These are phyloP conservation scores for Hypothenemus hampei DNA, from an alignment of 1,140 invertebrate genomes.

Conservation along the genomic window DNA sequence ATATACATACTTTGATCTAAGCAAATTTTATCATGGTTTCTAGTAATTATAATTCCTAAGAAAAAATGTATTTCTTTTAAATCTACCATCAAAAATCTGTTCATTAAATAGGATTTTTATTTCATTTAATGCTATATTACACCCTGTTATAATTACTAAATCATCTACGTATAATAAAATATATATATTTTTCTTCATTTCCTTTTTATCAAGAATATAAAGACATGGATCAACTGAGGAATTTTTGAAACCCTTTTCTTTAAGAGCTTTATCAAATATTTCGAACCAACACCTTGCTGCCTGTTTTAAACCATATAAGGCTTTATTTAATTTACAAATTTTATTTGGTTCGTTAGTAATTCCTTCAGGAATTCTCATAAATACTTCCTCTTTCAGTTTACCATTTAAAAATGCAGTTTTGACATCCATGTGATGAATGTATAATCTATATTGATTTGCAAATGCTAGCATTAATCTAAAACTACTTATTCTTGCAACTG, in stretches of 20 bases:
- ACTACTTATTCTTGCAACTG: conserved; percentile 27
- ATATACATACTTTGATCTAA: conserved; percentile 12
- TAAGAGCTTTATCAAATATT: conserved; percentile 34
- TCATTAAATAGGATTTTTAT: conserved; percentile 11
- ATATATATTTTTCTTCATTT: conserved; percentile 28
- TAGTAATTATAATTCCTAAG: conserved; percentile 4
- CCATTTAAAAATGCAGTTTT: conserved; percentile 44
- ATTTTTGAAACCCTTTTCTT: conserved; percentile 35
- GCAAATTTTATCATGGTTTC: conserved; percentile 1
- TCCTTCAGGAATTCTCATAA: conserved; percentile 43
- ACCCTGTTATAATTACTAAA: conserved; percentile 29
- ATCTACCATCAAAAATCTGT: conserved; percentile 11
- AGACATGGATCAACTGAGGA: conserved; percentile 36
- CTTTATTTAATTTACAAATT: conserved; percentile 42
- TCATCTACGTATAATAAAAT: conserved; percentile 36
- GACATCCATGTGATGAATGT: conserved; percentile 43
- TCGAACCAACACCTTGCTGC: conserved; percentile 40
- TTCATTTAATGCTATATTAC: conserved; percentile 19
- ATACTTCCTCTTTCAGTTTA: conserved; percentile 43
- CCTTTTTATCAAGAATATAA: conserved; percentile 33
- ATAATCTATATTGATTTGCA: conserved; percentile 45
- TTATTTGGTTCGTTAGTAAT: conserved; percentile 25
- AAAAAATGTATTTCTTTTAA: conserved; percentile 16
- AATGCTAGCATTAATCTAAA: conserved; percentile 45
- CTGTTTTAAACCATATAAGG: conserved; percentile 47